Base-by-base conservation (phyloP, 2,888 invertebrate genomes). In the Zaprionus lineosus region DNA sequence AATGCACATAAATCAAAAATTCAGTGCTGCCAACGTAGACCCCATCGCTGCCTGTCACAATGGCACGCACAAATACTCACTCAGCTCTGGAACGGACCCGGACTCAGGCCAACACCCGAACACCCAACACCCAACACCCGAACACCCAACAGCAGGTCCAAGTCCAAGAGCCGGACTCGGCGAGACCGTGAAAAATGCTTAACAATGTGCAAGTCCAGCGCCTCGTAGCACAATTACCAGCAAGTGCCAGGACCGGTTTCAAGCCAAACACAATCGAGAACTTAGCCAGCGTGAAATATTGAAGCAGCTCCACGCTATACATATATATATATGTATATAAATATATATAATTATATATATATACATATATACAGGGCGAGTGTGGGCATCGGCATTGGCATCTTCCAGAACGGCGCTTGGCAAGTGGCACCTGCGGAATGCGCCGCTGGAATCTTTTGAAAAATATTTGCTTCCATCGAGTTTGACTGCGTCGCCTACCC, bases 1-100 rank as follows among this genome's bases (percentile, higher is more conserved):
- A 81, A 86, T 74, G 77, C 73, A 86, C 86, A 87, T 88, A 88
- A 88, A 88, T 88, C 87, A 87, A 88, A 87, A 88, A 88, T 88
- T 85, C 86, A 85, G 76, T 85, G 82, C 79, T 77, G 65, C 72
- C 69, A 67, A 58, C 61, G 57, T 47, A 46, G 57, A 70, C 56
- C 46, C 56, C 47, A 43, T 29, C 46, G 51, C 51, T 31, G 79
- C 83, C 83, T 78, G 85, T 84, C 79, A 85, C 76, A 82, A 74
- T 70, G 78, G 74, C 84, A 84, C 82, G 86, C 82, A 86, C 74
- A 86, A 77, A 84, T 74, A 81, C 84, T 74, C 72, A 72, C 60
- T 84, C 86, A 84, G 74, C 34, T 24, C 28, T 26, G 29, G 55
- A 47, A 48, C 55, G 46, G 29, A 18, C 36, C 41, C 56, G 14